Evolutionary conservation across 2,797 vertebrate genomes (phyloP), one percentile per base, ranked within the genome.

Genomic region (Rhabdomys pumilio): DNA sequence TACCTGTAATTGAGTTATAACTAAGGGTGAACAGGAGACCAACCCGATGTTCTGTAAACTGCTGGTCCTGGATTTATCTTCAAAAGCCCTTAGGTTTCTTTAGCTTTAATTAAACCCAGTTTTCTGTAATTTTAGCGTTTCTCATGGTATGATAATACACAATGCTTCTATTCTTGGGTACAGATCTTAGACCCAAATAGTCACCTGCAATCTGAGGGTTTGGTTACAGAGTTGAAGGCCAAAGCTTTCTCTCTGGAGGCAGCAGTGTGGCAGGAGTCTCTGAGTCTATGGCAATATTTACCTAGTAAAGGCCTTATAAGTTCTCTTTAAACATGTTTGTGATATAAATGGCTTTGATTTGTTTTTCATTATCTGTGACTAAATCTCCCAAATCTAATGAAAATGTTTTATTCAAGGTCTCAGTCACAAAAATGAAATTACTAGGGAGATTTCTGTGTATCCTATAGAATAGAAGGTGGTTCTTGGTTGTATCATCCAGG

Each of bases 341-440:
- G 10, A n/a, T 84, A 65, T 88, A 84, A 81, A 53, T 20, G n/a
- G 3, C 22, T 76, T 53, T 59, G 26, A 53, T 72, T 61, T 89
- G 20, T 38, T 79, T 17, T 15, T 67, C 29, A 5, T 93, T 91
- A 34, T 31, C 61, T 79, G 22, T 59, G 13, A 9, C 8, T 9
- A 86, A 50, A 26, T 95, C 50, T 93, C 90, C 69, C 77, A 93
- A 95, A 85, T 41, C 8, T 83, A 63, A 73, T 14, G 57, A 38
- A 80, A 89, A 94, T 6, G 11, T 75, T 79, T 67, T 44, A 67
- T 12, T 65, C 24, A 76, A 82, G 3, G 10, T 1, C 55, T 96
- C 50, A 87, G 3, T 75, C 34, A 91, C 20, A 47, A 26, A 73
- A 34, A n/a, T 90, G 47, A 80, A 63, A 87, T 20, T 19, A 38